phyloP scores from a whole-genome alignment of 2,888 invertebrate genomes.

The Antitype chi region DNA sequence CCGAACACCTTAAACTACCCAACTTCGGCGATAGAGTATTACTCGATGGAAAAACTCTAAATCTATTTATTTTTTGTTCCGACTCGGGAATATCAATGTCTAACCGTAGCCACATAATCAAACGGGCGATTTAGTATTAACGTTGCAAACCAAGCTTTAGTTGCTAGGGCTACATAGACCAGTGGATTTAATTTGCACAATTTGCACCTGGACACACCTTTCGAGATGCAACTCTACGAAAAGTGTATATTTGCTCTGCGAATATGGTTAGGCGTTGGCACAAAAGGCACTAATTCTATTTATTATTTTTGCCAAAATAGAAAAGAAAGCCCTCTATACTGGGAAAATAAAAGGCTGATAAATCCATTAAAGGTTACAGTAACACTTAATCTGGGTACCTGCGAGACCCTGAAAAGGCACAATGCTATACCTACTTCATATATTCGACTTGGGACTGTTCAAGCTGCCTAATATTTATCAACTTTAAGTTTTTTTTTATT shows the following conservation, averaged over 20 bases:
- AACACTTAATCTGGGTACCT: no score
- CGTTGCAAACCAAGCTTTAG: not conserved
- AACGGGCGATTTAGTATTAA: not conserved
- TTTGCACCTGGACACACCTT: not conserved
- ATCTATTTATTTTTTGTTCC: no score
- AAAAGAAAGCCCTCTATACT: no score
- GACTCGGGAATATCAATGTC: not conserved
- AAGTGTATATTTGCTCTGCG: not conserved
- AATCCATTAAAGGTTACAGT: no score
- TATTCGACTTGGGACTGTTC: no score
- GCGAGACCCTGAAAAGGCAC: no score
- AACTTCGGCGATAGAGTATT: not conserved
- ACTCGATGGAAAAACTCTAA: no score
- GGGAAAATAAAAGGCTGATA: no score
- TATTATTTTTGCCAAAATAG: not conserved
- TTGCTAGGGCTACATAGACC: not conserved
- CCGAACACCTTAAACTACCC: not conserved
- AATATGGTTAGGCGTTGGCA: not conserved
- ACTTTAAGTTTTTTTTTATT: no score
- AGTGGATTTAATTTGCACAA: not conserved
- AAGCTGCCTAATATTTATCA: no score
- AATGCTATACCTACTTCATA: no score
- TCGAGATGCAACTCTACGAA: not conserved
- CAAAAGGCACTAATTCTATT: not conserved
- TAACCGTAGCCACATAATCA: not conserved